A percentile compares a stretch with the other conserved stretches of the same genome.
Evolutionary conservation across 2,113 vertebrate species (phyloP).

Genomic region (Nymphicus hollandicus): DNA sequence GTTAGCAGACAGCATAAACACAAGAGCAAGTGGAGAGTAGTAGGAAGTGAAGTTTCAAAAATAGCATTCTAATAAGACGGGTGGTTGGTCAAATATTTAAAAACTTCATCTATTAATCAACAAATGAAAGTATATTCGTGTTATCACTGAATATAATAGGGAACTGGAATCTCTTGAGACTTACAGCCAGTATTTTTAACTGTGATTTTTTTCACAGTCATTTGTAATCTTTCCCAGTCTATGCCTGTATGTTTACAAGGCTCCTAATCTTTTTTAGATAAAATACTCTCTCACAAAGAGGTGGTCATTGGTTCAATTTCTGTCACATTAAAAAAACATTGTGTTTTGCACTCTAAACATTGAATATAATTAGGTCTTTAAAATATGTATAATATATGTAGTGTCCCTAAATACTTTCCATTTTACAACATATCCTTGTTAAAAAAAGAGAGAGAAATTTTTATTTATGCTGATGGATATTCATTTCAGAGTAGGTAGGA

Average conservation of each 20-base stretch:
- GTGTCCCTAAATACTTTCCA: not conserved
- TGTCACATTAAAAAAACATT: not conserved
- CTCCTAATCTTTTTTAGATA: not conserved
- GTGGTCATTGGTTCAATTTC: not conserved
- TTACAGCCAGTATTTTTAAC: not conserved
- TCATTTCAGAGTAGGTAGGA: not conserved
- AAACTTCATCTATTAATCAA: not conserved
- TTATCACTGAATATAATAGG: not conserved
- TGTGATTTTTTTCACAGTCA: not conserved
- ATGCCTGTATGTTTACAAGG: not conserved
- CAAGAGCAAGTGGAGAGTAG: not conserved
- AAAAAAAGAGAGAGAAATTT: not conserved
- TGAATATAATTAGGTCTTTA: not conserved
- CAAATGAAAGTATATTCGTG: not conserved
- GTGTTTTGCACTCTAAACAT: not conserved
- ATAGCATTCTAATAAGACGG: not conserved
- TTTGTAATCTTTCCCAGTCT: not conserved
- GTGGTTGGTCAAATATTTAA: not conserved
- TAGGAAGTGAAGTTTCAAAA: not conserved
- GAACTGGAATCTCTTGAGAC: not conserved
- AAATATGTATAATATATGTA: not conserved
- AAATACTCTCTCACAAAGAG: not conserved
- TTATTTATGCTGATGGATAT: not conserved
- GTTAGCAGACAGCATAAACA: not conserved
- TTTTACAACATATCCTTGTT: not conserved